phyloP scores from a whole-genome alignment of 1,140 invertebrate species.

The Eupristina koningsbergeri region DNA sequence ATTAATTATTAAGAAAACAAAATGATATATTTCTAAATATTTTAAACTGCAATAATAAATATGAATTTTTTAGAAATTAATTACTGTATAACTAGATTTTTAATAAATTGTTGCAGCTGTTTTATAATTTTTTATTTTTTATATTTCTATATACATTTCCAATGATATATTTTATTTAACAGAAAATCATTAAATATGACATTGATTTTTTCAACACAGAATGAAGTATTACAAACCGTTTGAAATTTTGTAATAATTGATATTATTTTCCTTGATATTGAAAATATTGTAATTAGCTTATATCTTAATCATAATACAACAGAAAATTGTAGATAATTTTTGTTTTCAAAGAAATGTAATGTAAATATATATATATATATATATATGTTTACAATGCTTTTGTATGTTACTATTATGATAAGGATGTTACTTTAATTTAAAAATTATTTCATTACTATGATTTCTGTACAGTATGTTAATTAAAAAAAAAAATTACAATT shows the following conservation, averaged over 20 bases:
- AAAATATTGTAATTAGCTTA: slow-evolving; percentile 9
- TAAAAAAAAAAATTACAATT: slow-evolving; percentile 23
- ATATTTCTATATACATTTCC: background rate
- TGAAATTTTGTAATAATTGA: slow-evolving; percentile 16
- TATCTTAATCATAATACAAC: background rate
- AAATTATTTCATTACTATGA: slow-evolving; percentile 16
- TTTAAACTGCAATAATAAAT: background rate
- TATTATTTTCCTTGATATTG: slow-evolving; percentile 8
- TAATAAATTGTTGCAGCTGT: background rate
- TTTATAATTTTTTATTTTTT: slow-evolving; percentile 13
- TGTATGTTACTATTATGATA: slow-evolving; percentile 32
- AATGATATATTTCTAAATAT: background rate
- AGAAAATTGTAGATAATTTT: slow-evolving; percentile 37
- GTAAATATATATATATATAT: slow-evolving; percentile 34
- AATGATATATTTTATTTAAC: slow-evolving; percentile 11
- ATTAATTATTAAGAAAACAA: background rate
- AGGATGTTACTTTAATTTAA: slow-evolving; percentile 43
- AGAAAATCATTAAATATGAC: slow-evolving; percentile 3
- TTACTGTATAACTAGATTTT: background rate
- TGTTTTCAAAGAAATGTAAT: slow-evolving; percentile 16
- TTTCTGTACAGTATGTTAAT: slow-evolving; percentile 37
- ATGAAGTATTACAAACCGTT: background rate
- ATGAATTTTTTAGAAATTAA: background rate
- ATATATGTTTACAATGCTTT: slow-evolving; percentile 26
- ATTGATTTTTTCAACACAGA: background rate